A percentile compares a stretch with the other conserved stretches of the same genome.
phyloP scores from a whole-genome alignment of 2,797 vertebrate species.

The Propithecus perrieri region DNA sequence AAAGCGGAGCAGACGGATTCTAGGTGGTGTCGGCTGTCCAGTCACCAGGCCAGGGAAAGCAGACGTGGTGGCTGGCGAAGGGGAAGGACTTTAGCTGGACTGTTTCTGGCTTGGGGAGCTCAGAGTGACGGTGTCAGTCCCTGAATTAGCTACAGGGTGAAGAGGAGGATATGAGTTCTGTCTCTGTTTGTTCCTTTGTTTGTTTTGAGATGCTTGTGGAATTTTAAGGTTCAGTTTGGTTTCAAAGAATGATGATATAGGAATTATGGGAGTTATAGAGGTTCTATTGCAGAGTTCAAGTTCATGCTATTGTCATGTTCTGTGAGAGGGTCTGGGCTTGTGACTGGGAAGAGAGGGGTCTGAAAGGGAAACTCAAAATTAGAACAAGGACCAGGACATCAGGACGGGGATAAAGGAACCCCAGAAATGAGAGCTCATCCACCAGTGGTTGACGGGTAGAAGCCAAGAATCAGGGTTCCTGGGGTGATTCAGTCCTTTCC shows the following conservation, averaged over 20 bases:
- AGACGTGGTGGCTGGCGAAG: accelerated
- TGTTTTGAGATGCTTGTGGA: background rate
- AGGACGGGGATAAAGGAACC: background rate
- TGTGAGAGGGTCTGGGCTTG: too few species aligned
- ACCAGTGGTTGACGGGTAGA: background rate
- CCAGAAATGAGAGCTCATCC: background rate
- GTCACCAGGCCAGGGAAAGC: background rate
- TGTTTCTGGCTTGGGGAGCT: background rate
- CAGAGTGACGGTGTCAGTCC: background rate
- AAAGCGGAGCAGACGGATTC: background rate
- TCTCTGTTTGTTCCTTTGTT: background rate
- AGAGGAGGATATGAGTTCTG: background rate
- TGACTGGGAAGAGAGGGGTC: background rate
- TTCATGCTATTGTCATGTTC: accelerated
- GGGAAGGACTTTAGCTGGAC: background rate
- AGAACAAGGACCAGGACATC: background rate
- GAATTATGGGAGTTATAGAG: background rate
- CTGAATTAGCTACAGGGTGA: background rate
- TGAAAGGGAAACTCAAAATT: background rate
- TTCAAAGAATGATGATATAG: too few species aligned
- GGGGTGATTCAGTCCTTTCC: background rate
- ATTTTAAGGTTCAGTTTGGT: background rate
- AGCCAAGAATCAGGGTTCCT: too few species aligned
- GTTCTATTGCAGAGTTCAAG: background rate
- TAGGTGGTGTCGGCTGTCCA: accelerated